Evolutionary conservation across 2,113 vertebrate genomes (phyloP).

Genomic region (Centrocercus urophasianus): DNA sequence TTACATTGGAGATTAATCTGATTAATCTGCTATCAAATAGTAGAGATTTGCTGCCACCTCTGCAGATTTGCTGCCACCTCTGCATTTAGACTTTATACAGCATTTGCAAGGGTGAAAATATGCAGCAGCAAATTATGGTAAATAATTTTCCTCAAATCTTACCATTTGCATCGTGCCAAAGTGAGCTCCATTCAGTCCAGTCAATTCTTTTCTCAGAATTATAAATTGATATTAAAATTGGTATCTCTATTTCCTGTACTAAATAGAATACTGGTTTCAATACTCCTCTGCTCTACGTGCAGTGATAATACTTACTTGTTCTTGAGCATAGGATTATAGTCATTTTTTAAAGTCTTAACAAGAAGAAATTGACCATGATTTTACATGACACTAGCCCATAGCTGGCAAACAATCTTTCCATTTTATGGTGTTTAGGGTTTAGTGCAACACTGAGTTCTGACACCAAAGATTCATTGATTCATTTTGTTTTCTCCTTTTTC

Average conservation of each 20-base stretch:
- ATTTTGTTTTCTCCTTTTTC: neutral
- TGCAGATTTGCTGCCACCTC: neutral
- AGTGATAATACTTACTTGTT: neutral
- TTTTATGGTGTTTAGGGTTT: neutral
- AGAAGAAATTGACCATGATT: slow-evolving; percentile 4
- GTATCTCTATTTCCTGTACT: neutral
- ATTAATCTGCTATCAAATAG: neutral
- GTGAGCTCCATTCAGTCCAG: neutral
- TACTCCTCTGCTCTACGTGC: neutral
- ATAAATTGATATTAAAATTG: neutral
- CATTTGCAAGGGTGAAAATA: neutral
- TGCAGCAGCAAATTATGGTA: neutral
- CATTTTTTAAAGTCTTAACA: neutral
- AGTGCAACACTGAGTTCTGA: neutral
- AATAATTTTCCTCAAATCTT: neutral
- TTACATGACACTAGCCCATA: neutral
- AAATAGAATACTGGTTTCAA: neutral
- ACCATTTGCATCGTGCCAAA: neutral
- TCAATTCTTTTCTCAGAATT: neutral
- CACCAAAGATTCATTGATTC: neutral
- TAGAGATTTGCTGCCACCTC: slow-evolving; percentile 6
- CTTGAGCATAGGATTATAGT: neutral
- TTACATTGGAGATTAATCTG: neutral
- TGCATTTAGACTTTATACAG: neutral
- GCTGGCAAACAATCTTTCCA: slow-evolving; percentile 14